A percentile compares a stretch with the other conserved stretches of the same genome.
Evolutionary conservation across 2,797 vertebrate species (phyloP).

Genomic region (Lophotriccus pileatus): DNA sequence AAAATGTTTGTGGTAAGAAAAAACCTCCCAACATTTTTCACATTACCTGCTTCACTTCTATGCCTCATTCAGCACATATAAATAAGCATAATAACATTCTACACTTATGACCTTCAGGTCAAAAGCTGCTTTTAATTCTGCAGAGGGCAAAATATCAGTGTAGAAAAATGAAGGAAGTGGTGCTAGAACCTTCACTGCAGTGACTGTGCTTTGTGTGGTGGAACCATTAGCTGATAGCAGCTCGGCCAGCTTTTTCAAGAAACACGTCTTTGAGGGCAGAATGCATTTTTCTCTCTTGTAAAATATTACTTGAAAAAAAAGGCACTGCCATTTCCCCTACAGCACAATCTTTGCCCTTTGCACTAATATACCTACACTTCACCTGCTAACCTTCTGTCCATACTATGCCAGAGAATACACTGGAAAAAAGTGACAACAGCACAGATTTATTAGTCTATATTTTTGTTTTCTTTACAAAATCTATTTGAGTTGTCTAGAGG

Average conservation of each 20-base stretch:
- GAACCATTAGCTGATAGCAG: background rate
- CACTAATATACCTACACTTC: background rate
- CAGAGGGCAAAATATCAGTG: background rate
- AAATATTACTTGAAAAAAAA: background rate
- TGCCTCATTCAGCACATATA: background rate
- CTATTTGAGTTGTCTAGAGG: background rate
- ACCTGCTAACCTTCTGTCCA: background rate
- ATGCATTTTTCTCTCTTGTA: background rate
- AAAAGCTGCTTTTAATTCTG: conserved; percentile 4
- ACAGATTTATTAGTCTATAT: background rate
- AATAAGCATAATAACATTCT: conserved; percentile 1
- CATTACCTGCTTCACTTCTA: conserved; percentile 1
- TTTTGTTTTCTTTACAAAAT: background rate
- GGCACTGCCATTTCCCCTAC: background rate
- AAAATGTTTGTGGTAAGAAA: conserved; percentile 11
- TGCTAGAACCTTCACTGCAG: background rate
- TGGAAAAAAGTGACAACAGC: background rate
- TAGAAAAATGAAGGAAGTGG: background rate
- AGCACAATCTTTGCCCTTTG: background rate
- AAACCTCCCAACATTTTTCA: background rate
- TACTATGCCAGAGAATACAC: background rate
- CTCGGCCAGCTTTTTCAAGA: background rate
- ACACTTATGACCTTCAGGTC: background rate
- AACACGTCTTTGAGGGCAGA: background rate
- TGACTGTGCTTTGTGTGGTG: background rate